These are phyloP conservation scores for Globodera ellingtonae DNA, from an alignment of 1,140 invertebrate genomes.

Conservation along the genomic window DNA sequence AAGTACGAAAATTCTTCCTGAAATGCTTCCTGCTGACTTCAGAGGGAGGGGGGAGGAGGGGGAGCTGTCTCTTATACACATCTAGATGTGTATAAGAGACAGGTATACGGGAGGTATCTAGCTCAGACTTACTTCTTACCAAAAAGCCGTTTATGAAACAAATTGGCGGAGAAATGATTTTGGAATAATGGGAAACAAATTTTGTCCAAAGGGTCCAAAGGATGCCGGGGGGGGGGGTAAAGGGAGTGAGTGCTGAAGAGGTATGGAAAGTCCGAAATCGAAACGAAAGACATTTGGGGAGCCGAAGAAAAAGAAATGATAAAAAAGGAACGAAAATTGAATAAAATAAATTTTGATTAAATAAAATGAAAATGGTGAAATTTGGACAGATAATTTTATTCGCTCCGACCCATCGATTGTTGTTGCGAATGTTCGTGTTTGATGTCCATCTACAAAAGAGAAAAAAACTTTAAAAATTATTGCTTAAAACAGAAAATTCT, in stretches of 20 bases:
- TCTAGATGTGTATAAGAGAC: too few relatives aligned
- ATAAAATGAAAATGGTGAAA: neutral
- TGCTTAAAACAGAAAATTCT: too few relatives aligned
- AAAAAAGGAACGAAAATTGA: neutral
- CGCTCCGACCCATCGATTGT: neutral
- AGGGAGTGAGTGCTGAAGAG: neutral
- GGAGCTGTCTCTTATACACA: too few relatives aligned
- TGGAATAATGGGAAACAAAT: too few relatives aligned
- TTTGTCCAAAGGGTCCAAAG: neutral
- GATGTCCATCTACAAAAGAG: neutral
- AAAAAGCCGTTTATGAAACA: neutral
- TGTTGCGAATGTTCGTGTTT: neutral
- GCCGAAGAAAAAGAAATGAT: neutral
- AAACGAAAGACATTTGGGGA: neutral
- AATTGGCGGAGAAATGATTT: neutral
- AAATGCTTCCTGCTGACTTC: neutral
- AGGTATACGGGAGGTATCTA: neutral
- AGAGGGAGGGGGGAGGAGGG: too few relatives aligned
- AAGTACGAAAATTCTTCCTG: too few relatives aligned
- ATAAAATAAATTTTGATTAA: neutral
- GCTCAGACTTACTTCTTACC: neutral
- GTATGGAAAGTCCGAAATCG: neutral
- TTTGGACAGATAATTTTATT: neutral
- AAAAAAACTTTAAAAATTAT: neutral
- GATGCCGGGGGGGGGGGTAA: neutral